phyloP scores from a whole-genome alignment of 2,888 invertebrate species.

The Teleogryllus oceanicus region DNA sequence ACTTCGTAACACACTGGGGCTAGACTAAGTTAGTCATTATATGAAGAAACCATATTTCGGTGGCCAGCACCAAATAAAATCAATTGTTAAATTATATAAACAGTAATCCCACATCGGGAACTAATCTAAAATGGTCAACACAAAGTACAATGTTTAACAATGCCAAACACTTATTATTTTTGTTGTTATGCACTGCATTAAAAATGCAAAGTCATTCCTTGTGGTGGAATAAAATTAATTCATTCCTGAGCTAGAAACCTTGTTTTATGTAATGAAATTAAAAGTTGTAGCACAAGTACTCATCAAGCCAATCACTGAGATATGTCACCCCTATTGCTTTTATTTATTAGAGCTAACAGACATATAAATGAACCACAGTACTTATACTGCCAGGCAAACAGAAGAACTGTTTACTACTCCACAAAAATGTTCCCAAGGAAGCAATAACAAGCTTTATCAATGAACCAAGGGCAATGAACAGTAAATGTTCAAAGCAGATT shows the following conservation, averaged over 20 bases:
- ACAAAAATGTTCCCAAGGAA: not conserved
- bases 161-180: conserved; percentile 24
- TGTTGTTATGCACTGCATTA: not conserved
- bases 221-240: not conserved
- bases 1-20: conserved; percentile 20
- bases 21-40: conserved; percentile 32
- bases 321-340: not conserved
- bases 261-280: not conserved
- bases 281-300: not conserved
- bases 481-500: not conserved
- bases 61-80: conserved; percentile 35
- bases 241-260: not conserved
- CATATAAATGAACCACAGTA: not conserved
- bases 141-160: conserved; percentile 28
- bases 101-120: conserved; percentile 25
- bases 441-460: not conserved
- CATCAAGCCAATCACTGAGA: not conserved
- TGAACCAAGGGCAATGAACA: not conserved
- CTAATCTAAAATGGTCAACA: conserved; percentile 29
- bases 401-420: not conserved
- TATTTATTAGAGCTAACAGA: not conserved
- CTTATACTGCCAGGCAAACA: not conserved
- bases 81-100: conserved; percentile 28
- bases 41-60: conserved; percentile 30
- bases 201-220: not conserved